Evolutionary conservation across 2,797 vertebrate genomes (phyloP), one percentile per base, ranked within the genome.

Genomic region (Tachyglossus aculeatus): DNA sequence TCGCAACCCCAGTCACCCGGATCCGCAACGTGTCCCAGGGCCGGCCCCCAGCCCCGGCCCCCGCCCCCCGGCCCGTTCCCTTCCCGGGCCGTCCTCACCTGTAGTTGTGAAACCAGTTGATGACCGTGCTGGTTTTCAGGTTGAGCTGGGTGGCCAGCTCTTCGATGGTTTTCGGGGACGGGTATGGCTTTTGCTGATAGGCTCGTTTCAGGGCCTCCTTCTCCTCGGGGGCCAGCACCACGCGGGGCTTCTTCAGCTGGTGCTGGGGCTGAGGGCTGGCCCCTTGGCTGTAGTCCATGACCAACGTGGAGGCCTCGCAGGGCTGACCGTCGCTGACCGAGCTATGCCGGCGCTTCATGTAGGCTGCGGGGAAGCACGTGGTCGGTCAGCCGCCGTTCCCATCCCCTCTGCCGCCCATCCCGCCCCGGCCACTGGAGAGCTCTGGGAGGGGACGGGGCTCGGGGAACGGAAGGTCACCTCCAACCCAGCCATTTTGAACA

Each of bases 71-170:
- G 21, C 7, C 1, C 1, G 36, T 1, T 6, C 2, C 0, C 34
- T 6, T 2, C 0, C 34, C 5, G 34, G 21, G 55, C 5, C 0
- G 4, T 7, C 5, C 12, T 0, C 76, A 99, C 98, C 98, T 98
- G 92, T 99, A 99, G 72, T 99, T 99, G 90, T 99, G 98, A 91
- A 99, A 99, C 98, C 98, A 99, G 95, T 99, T 99, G 93, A 99
- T 99, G 82, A 99, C 98, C 0, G 98, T 99, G 93, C 98, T 99
- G 94, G 98, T 99, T 93, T 99, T 99, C 89, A 99, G 93, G 93
- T 99, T 98, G 85, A 99, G 97, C 93, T 99, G 97, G 47, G 95
- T 98, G 81, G 98, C 98, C 52, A 99, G 96, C 89, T 99, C 98
- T 91, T 99, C 98, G 55, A 99, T 99, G 87, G 98, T 99, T 94